Percentiles rank a stretch among this genome's conserved stretches.
Conservation (phyloP, 1,140 invertebrate genomes). For the Drosophila grimshawi region DNA sequence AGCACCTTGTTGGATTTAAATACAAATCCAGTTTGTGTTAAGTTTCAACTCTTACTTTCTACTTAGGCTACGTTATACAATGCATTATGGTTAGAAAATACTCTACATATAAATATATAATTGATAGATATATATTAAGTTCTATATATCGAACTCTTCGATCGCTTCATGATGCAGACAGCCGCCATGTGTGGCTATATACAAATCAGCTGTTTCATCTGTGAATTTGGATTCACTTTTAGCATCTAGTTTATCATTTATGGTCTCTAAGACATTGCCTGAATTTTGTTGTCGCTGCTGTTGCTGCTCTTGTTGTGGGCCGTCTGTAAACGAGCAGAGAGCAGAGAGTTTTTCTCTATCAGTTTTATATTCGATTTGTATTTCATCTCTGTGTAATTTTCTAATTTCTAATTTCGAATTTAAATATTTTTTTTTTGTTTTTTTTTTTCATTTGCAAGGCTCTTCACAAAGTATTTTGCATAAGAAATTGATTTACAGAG, state of each 20-base stretch:
- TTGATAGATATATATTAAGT: conserved; percentile 23
- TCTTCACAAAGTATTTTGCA: conserved; percentile 59
- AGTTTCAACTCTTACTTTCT: conserved; percentile 50
- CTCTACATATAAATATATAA: conserved; percentile 20
- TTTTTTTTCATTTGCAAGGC: neutral
- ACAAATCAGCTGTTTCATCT: conserved; percentile 63
- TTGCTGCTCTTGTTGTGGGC: conserved; percentile 36
- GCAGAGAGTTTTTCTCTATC: conserved; percentile 65
- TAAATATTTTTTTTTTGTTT: neutral
- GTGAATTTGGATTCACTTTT: conserved; percentile 42
- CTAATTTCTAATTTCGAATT: conserved; percentile 4
- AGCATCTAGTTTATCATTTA: conserved; percentile 45
- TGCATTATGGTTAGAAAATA: conserved; percentile 41
- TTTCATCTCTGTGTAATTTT: conserved; percentile 21
- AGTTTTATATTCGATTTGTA: conserved; percentile 42
- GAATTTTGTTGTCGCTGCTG: conserved; percentile 30
- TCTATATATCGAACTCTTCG: conserved; percentile 67
- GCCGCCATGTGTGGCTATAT: conserved; percentile 74
- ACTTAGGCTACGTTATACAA: conserved; percentile 66
- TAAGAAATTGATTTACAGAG: neutral
- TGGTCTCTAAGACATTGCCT: conserved; percentile 39
- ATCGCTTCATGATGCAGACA: conserved; percentile 64
- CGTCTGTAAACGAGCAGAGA: conserved; percentile 77
- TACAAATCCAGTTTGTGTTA: conserved; percentile 32
- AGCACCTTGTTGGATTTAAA: conserved; percentile 56